A percentile compares a stretch with the other conserved stretches of the same genome.
Conservation (phyloP, 2,113 vertebrate species). For the Chloebia gouldiae region DNA sequence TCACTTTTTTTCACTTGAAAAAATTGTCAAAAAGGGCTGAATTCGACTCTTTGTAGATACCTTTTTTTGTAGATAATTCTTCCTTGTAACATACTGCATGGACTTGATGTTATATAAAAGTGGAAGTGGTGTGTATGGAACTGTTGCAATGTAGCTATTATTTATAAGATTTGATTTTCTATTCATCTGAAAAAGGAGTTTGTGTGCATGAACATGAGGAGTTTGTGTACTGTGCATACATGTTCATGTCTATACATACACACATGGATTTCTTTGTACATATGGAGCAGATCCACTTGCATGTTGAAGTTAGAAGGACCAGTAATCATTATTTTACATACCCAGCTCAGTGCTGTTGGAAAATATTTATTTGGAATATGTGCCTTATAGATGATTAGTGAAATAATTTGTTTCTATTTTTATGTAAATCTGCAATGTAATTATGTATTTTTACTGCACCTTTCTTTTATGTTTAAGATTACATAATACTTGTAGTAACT, state of each 20-base stretch:
- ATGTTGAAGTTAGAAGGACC: not conserved
- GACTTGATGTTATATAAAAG: not conserved
- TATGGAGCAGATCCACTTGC: not conserved
- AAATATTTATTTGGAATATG: not conserved
- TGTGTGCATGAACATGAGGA: not conserved
- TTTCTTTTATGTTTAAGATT: not conserved
- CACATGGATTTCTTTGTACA: not conserved
- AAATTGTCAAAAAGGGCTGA: not conserved
- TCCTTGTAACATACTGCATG: not conserved
- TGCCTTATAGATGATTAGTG: not conserved
- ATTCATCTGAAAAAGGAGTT: not conserved
- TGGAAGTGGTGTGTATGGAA: not conserved
- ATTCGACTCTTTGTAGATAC: fast-evolving
- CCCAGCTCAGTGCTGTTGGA: not conserved
- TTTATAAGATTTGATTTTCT: not conserved
- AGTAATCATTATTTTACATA: not conserved
- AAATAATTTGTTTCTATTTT: not conserved
- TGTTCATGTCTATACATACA: not conserved
- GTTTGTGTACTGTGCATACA: not conserved
- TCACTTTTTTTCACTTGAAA: not conserved
- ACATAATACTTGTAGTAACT: not conserved
- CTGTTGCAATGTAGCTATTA: not conserved
- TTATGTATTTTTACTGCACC: not conserved
- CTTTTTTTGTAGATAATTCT: not conserved
- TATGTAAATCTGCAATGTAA: not conserved